phyloP scores from a whole-genome alignment of 2,888 invertebrate species.

The Drosophila austrosaltans region DNA sequence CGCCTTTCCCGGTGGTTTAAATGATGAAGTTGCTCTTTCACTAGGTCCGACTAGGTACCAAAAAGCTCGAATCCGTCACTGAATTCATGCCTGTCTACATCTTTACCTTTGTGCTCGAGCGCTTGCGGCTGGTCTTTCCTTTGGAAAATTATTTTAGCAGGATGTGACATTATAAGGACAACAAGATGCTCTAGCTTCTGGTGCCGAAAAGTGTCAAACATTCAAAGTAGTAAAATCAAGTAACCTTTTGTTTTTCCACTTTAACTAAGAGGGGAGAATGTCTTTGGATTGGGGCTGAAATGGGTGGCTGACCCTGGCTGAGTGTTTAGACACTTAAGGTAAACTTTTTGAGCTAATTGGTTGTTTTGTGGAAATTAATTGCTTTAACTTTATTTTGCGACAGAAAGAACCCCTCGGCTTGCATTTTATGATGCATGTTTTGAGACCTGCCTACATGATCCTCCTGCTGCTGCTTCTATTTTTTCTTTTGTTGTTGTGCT shows the following conservation, averaged over 20 bases:
- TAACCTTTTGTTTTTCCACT: slow-evolving; percentile 79
- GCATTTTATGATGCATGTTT: slow-evolving; percentile 76
- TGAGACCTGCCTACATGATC: slow-evolving; percentile 24
- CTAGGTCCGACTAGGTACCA: not conserved
- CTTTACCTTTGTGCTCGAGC: slow-evolving; percentile 5
- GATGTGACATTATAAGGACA: slow-evolving; percentile 76
- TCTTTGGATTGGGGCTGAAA: slow-evolving; percentile 5
- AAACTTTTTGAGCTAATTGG: slow-evolving; percentile 82
- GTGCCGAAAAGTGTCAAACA: slow-evolving; percentile 82
- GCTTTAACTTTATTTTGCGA: slow-evolving; percentile 82
- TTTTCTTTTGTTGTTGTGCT: not conserved
- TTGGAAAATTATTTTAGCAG: slow-evolving; percentile 75
- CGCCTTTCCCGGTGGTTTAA: not conserved
- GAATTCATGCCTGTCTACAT: slow-evolving; percentile 1
- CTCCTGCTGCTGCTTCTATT: not conserved
- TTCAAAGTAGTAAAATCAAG: slow-evolving; percentile 83
- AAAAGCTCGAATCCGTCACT: not conserved
- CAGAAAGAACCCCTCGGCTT: slow-evolving; percentile 44
- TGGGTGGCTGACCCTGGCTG: slow-evolving; percentile 44
- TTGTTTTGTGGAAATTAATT: slow-evolving; percentile 83
- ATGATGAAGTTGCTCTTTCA: slow-evolving; percentile 3
- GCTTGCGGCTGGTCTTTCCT: slow-evolving; percentile 29
- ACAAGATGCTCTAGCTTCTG: slow-evolving; percentile 67
- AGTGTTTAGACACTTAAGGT: slow-evolving; percentile 82
- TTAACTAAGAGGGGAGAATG: slow-evolving; percentile 28